These are phyloP conservation scores for Struthidea cinerea DNA, from an alignment of 2,113 vertebrate species.

Conservation along the genomic window DNA sequence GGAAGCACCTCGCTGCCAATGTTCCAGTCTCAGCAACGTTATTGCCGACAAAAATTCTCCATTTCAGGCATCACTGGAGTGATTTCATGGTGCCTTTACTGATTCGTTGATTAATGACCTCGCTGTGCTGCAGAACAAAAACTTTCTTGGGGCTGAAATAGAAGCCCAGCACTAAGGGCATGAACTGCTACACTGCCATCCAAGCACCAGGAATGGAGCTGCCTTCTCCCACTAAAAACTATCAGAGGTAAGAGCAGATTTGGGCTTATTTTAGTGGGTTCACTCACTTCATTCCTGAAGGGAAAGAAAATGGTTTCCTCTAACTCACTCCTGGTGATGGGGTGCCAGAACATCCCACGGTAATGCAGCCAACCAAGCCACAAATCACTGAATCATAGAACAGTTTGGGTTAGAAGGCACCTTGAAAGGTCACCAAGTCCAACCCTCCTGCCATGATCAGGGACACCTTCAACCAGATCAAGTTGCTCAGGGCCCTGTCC, in stretches of 20 bases:
- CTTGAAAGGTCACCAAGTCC: not conserved
- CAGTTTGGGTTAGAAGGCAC: not conserved
- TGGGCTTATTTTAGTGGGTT: not conserved
- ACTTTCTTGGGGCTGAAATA: not conserved
- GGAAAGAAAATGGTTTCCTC: not conserved
- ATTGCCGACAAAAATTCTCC: not conserved
- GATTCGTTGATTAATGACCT: not conserved
- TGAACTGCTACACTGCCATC: not conserved
- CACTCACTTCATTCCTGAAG: not conserved
- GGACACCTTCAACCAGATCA: not conserved
- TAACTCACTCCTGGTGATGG: fast-evolving
- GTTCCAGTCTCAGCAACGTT: not conserved
- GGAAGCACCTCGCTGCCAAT: not conserved
- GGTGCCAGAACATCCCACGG: not conserved
- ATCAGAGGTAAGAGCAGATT: not conserved
- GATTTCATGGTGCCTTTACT: not conserved
- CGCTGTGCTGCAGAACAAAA: not conserved
- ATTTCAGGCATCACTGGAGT: not conserved
- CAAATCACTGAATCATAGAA: not conserved
- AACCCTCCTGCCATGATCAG: not conserved
- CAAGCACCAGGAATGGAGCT: not conserved
- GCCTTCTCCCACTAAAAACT: not conserved
- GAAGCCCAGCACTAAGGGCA: not conserved
- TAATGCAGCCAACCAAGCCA: not conserved
- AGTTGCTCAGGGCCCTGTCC: not conserved